Percentiles rank a stretch among this genome's conserved stretches.
Evolutionary conservation across 2,797 vertebrate genomes (phyloP).

Genomic region (Enteromius treurensis): DNA sequence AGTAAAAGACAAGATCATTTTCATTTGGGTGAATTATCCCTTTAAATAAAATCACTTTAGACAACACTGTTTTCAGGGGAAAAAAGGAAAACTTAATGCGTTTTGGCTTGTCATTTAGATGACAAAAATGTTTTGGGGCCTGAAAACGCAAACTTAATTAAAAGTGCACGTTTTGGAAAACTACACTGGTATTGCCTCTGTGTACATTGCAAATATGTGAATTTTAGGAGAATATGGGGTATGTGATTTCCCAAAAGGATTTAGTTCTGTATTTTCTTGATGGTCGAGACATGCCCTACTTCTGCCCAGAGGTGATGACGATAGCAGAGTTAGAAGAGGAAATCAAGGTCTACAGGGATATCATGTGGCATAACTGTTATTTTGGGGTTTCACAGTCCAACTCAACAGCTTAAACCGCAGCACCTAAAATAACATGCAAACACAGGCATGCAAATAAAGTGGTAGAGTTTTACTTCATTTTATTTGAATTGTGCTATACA

Average conservation of each 20-base stretch:
- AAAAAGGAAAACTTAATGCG: not conserved
- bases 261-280: not conserved
- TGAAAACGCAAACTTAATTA: not conserved
- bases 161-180: not conserved
- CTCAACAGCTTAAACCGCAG: not conserved
- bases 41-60: not conserved
- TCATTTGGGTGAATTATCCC: no score
- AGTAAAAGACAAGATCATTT: no score
- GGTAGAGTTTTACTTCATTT: not conserved
- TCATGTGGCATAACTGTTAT: not conserved
- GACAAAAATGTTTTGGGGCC: not conserved
- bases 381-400: not conserved
- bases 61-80: not conserved
- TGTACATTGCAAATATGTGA: not conserved
- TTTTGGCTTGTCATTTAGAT: no score
- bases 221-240: not conserved
- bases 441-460: not conserved
- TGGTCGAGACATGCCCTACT: conserved; percentile 3
- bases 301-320: not conserved
- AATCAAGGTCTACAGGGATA: not conserved
- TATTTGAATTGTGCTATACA: not conserved
- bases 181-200: not conserved
- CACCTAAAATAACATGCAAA: not conserved
- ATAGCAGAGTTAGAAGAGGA: not conserved
- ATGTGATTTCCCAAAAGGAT: not conserved